A percentile compares a stretch with the other conserved stretches of the same genome.
Evolutionary conservation across 1,140 invertebrate genomes (phyloP).

Genomic region (Brachionus asplanchnoidis): DNA sequence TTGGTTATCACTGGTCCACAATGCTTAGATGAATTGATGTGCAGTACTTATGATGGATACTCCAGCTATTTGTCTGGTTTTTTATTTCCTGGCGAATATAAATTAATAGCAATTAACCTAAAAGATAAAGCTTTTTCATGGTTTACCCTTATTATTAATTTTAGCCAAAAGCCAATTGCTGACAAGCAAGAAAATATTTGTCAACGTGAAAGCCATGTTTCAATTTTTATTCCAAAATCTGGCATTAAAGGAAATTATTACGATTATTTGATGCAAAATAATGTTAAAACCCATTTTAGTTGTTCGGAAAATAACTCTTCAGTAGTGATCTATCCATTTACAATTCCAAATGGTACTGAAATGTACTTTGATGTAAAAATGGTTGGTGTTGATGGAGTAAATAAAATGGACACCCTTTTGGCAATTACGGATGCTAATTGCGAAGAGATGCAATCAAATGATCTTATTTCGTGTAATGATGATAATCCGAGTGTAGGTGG

Average conservation of each 20-base stretch:
- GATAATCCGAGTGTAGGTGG: background rate
- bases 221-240: background rate
- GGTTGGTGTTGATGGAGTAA: background rate
- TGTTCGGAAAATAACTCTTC: background rate
- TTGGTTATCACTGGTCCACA: background rate
- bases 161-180: background rate
- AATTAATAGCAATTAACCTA: background rate
- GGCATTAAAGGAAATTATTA: background rate
- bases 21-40: background rate
- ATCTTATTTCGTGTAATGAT: background rate
- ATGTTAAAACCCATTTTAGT: background rate
- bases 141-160: background rate
- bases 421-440: background rate
- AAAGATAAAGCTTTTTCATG: background rate
- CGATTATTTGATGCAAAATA: background rate
- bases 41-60: background rate
- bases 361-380: background rate
- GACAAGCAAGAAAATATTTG: background rate
- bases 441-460: background rate
- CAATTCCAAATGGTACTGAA: background rate
- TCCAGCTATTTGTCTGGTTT: background rate
- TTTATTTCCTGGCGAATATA: background rate
- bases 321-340: background rate
- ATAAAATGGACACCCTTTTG: slow-evolving; percentile 19
- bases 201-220: background rate